Evolutionary conservation across 2,113 vertebrate genomes (phyloP).

Genomic region (Phaethornis superciliosus): DNA sequence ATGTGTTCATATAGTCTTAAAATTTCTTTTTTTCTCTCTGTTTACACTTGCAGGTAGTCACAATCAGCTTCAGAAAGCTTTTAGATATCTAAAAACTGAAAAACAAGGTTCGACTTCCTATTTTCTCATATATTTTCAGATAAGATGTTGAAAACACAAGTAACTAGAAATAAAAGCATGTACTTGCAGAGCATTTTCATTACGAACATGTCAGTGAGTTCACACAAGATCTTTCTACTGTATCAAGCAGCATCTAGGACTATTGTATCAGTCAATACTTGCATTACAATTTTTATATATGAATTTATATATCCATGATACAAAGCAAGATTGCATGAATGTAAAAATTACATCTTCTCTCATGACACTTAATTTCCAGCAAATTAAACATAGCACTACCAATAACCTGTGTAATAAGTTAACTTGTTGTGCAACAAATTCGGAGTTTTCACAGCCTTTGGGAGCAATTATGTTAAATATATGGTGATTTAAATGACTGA

Average conservation of each 20-base stretch:
- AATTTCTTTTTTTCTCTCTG: background rate
- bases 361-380: slow-evolving; percentile 1
- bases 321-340: background rate
- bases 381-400: background rate
- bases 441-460: slow-evolving; percentile 1
- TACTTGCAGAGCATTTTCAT: background rate
- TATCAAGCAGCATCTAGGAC: background rate
- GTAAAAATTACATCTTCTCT: background rate
- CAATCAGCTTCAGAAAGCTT: background rate
- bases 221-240: background rate
- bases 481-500: background rate
- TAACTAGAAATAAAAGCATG: background rate
- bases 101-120: background rate
- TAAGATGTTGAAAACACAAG: background rate
- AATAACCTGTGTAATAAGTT: background rate
- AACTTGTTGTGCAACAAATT: slow-evolving; percentile 6
- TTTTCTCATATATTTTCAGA: background rate
- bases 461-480: background rate
- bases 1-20: background rate
- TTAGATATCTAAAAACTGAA: background rate
- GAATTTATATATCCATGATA: background rate
- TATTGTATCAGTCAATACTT: background rate
- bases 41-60: background rate
- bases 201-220: background rate
- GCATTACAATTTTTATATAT: background rate